Percentiles rank a stretch among this genome's conserved stretches.
Conservation (phyloP, 2,113 vertebrate species). For the Phyllostomus hastatus region DNA sequence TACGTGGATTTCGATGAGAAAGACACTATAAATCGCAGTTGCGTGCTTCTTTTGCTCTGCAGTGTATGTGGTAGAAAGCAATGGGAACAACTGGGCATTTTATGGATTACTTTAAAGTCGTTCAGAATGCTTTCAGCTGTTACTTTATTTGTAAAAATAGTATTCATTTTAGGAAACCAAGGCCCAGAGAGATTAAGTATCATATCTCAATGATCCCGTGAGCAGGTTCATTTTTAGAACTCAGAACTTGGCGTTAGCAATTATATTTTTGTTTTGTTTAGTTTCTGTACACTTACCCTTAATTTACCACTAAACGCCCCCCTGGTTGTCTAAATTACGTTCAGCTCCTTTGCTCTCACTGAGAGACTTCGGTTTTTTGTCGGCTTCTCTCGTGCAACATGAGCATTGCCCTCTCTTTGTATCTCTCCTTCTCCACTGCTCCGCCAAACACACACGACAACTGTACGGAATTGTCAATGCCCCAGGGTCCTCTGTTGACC, state of each 20-base stretch:
- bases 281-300: background rate
- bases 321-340: background rate
- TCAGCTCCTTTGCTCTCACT: background rate
- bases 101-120: conserved; percentile 25
- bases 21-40: conserved; percentile 14
- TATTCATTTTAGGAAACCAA: background rate
- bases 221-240: conserved; percentile 15
- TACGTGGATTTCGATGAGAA: conserved; percentile 8
- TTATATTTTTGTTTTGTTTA: background rate
- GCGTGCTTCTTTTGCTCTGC: background rate
- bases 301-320: background rate
- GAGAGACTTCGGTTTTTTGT: background rate
- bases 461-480: background rate
- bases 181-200: background rate
- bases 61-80: background rate
- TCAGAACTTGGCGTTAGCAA: background rate
- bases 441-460: background rate
- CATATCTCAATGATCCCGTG: background rate
- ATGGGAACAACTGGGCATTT: background rate
- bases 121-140: conserved; percentile 17
- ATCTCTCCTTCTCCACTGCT: background rate
- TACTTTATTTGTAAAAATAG: conserved; percentile 45
- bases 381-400: no score
- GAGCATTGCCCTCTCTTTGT: background rate
- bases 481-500: background rate